Evolutionary conservation across 2,113 vertebrate species (phyloP), one percentile per base, ranked within the genome.

Genomic region (Trinectes maculatus): DNA sequence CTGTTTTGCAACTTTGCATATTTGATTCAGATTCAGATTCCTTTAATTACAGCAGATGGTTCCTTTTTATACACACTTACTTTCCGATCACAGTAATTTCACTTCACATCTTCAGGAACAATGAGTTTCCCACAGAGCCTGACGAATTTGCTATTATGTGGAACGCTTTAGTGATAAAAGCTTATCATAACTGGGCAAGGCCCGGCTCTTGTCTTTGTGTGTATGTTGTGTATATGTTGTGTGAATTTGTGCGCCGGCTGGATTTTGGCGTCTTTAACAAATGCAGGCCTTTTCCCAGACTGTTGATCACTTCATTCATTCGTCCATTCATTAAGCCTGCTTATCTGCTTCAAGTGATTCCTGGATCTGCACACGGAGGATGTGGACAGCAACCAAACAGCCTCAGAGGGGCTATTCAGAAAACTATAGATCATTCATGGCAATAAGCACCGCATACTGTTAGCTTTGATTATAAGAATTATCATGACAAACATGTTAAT

Each of bases 381-480:
- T 63, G 54, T 74, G 60, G 64, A 74, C 52, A 18, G 29, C 31
- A 36, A 75, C 37, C 25, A 70, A 83, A 54, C 57, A 59, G 24
- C 43, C 60, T 68, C 74, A n/a, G 33, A 75, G 53, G 47, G 70
- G 48, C 75, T 64, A 55, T 72, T 73, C 61, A 77, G 80, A 77
- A 77, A 79, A 70, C 56, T 55, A 69, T n/a, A 51, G 57, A 80
- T 80, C 69, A 89, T 86, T 87, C 42, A 74, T 26, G 43, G 34
- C 36, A 82, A 78, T 81, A 74, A 83, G 61, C 60, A 6, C 29
- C 48, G 43, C 70, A 75, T 65, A 12, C 47, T 74, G 66, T 67
- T 54, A 47, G 51, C 65, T 77, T 66, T 62, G 67, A 64, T 77
- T 54, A 64, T 29, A 33, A 48, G 42, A 83, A 77, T 86, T 51